Conservation (phyloP, 1,140 invertebrate species). For the Galendromus occidentalis region DNA sequence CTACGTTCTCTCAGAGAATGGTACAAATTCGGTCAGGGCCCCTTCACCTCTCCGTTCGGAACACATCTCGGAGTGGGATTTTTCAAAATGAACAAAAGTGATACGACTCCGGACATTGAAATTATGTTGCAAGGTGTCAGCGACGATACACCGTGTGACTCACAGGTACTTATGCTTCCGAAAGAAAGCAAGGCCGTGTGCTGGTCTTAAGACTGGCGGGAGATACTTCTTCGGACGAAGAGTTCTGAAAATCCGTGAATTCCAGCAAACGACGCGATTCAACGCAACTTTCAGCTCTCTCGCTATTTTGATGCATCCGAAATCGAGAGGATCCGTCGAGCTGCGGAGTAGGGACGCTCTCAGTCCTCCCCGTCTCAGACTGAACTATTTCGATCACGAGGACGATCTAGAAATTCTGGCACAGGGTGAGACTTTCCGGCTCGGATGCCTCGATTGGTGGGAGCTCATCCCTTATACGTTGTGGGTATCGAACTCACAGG, state of each 20-base stretch:
- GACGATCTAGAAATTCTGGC: conserved; percentile 35
- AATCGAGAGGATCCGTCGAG: conserved; percentile 43
- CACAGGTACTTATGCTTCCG: neutral
- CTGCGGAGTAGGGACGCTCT: conserved; percentile 35
- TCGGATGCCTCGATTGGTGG: too few species aligned
- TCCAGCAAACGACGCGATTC: neutral
- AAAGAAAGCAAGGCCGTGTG: too few species aligned
- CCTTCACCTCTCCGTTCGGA: neutral
- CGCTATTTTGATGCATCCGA: conserved; percentile 47
- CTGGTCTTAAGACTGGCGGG: too few species aligned
- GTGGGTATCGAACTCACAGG: too few species aligned
- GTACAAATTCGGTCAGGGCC: neutral
- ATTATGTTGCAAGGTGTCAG: neutral
- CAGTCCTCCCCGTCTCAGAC: conserved; percentile 49
- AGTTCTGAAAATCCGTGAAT: too few species aligned
- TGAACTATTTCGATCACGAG: conserved; percentile 47
- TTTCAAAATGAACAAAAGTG: neutral
- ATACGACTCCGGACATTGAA: neutral
- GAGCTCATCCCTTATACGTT: too few species aligned
- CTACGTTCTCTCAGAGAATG: neutral
- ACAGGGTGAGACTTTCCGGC: too few species aligned
- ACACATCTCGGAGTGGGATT: neutral
- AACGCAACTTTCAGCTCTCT: conserved; percentile 29
- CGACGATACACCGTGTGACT: neutral
- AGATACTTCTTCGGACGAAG: too few species aligned